Evolutionary conservation across 2,888 invertebrate species (phyloP), one percentile per base, ranked within the genome.

Genomic region (Ceramica pisi): DNA sequence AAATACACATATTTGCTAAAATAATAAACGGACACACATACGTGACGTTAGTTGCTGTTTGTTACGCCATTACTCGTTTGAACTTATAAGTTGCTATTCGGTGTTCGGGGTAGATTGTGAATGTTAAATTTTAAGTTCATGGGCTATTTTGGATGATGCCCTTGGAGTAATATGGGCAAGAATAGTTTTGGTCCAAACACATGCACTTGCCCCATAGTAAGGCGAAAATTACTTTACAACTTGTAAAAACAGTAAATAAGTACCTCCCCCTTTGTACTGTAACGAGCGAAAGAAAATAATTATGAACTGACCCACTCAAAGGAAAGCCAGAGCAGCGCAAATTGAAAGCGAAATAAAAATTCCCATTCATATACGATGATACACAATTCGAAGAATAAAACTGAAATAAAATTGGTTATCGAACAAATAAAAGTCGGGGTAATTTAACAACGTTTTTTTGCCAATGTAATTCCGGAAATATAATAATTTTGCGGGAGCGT

Each of bases 401-500:
- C n/a, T 41, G 38, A 63, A 70, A 60, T 57, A 23, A 78, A 78
- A 62, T 53, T 46, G 6, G 26, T 41, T 53, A 44, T 23, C 41
- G 21, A 74, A 61, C 31, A 61, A 74, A 64, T 76, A 35, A 78
- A 61, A 46, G 44, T 16, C 23, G 59, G 48, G 16, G 38, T 46
- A 41, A 62, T 46, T 63, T 55, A 19, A 62, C 44, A 46, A 64
- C 41, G 59, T 67, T 77, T 59, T 48, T 23, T 23, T 23, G 19
- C 16, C 26, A 23, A 57, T 60, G 55, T 23, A 23, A 65, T 69
- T 56, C 31, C 19, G 21, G 23, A 66, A 68, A 48, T 41, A 67
- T 64, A 70, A 80, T 72, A 70, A 75, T 78, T 71, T 67, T 4
- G n/a, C 19, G 31, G 14, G 16, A 26, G 7, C 55, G 56, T 81